These are phyloP conservation scores for Potamilus streckersoni DNA, from an alignment of 1,140 invertebrate species.

Conservation along the genomic window DNA sequence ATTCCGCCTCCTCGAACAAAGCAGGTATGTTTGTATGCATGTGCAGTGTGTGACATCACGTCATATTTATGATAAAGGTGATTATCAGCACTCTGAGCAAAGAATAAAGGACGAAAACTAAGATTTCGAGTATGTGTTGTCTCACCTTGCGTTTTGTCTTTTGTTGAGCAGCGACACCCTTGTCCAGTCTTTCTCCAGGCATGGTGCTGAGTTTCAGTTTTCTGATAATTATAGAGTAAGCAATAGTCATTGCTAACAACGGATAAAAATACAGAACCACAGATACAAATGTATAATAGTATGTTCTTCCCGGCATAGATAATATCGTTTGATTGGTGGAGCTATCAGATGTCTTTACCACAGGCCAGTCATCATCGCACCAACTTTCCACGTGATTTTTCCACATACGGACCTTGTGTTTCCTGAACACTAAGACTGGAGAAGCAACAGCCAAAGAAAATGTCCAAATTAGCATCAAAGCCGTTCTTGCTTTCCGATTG, in stretches of 20 bases:
- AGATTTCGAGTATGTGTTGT: background rate
- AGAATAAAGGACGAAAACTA: no score
- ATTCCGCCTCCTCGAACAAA: no score
- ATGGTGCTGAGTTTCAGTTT: conserved; percentile 50
- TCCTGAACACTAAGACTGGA: conserved; percentile 61
- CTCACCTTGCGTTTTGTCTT: conserved; percentile 56
- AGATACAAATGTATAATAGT: conserved; percentile 68
- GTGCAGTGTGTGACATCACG: no score
- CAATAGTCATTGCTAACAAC: conserved; percentile 67
- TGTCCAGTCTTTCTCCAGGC: conserved; percentile 46
- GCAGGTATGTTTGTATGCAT: no score
- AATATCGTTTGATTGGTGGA: conserved; percentile 30
- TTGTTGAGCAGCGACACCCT: conserved; percentile 38
- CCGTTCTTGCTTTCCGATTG: conserved; percentile 52
- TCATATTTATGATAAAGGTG: no score
- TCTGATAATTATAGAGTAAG: conserved; percentile 68
- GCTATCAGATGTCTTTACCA: conserved; percentile 14
- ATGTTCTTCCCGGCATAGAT: conserved; percentile 38
- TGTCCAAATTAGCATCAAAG: conserved; percentile 68
- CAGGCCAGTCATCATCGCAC: conserved; percentile 60
- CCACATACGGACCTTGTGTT: conserved; percentile 51
- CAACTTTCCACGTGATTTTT: conserved; percentile 58
- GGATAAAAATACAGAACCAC: conserved; percentile 69
- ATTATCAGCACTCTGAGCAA: no score
- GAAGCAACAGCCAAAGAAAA: conserved; percentile 60